Conservation (phyloP, 2,113 vertebrate genomes). For the Phodopus roborovskii region DNA sequence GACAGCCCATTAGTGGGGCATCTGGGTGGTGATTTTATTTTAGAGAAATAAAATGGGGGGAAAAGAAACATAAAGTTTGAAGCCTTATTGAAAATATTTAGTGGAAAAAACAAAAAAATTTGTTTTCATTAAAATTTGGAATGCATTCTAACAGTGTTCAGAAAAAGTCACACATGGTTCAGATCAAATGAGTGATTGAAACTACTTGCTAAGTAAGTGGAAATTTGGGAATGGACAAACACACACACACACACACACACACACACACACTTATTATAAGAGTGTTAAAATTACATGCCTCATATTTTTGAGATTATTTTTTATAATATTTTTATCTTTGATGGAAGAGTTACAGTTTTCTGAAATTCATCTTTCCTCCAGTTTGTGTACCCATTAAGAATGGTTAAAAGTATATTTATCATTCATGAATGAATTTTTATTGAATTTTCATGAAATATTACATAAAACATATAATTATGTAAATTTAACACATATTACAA, state of each 20-base stretch:
- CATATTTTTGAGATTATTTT: slow-evolving; percentile 54
- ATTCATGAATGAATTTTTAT: slow-evolving; percentile 19
- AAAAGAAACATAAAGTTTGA: background rate
- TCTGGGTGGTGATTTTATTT: slow-evolving; percentile 38
- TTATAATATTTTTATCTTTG: slow-evolving; percentile 38
- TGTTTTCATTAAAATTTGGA: slow-evolving; percentile 37
- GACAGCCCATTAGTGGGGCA: background rate
- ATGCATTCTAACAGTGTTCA: background rate
- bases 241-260: background rate
- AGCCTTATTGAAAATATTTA: background rate
- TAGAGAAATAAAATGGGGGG: background rate
- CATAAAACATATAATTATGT: background rate
- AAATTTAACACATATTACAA: background rate
- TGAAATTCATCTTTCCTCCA: slow-evolving; percentile 51
- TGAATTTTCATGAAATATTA: background rate
- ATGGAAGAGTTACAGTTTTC: slow-evolving; percentile 16
- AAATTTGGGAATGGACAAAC: background rate
- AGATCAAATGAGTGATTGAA: background rate
- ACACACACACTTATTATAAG: background rate
- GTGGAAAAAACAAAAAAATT: background rate
- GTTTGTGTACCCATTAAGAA: background rate
- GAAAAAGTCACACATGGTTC: background rate
- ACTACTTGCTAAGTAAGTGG: background rate
- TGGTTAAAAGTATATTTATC: slow-evolving; percentile 23
- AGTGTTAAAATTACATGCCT: background rate